Base-by-base conservation (phyloP, 2,113 vertebrate species). In the Poeciliopsis occidentalis region DNA sequence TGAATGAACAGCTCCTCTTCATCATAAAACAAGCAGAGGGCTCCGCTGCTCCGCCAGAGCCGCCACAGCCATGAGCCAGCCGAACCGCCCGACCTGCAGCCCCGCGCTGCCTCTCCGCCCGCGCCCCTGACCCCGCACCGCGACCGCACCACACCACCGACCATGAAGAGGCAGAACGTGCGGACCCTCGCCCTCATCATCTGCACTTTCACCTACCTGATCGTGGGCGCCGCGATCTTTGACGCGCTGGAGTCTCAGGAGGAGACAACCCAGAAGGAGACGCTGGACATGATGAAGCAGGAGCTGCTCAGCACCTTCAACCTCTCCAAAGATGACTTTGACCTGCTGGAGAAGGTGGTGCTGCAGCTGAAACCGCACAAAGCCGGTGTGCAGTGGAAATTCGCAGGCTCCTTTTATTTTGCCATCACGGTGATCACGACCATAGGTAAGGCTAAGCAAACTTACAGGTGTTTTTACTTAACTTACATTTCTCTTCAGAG, bases 391-490 rank as follows among this genome's bases (percentile, higher is more conserved):
- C 97, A 98, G 95, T 98, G 97, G 97, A 94, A 91, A 85, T 98
- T 98, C 93, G 95, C 97, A 62, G 97, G 97, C 27, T 98, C 97
- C 57, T 98, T 98, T 91, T 98, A 98, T 91, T 98, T 98, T 93
- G 97, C 97, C 91, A 98, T 98, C 94, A 98, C 97, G 74, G 97
- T 98, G 89, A 97, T 98, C 92, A 98, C 97, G 31, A 98, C 97
- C 30, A 98, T 98, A 92, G 97, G 97, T 98, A 95, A 90, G 93
- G 65, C 22, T n/a, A 12, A 31, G 63, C 27, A 12, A 68, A 76
- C n/a, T 76, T 54, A 47, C 44, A 8, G 2, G 32, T 47, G 31
- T 69, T 41, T 41, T 57, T 1, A 22, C 22, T 8, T 17, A 57
- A n/a, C 51, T 57, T 57, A 24, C 8, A 3, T 8, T n/a, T 57